Evolutionary conservation across 2,888 invertebrate genomes (phyloP).

Genomic region (Arge pagana): DNA sequence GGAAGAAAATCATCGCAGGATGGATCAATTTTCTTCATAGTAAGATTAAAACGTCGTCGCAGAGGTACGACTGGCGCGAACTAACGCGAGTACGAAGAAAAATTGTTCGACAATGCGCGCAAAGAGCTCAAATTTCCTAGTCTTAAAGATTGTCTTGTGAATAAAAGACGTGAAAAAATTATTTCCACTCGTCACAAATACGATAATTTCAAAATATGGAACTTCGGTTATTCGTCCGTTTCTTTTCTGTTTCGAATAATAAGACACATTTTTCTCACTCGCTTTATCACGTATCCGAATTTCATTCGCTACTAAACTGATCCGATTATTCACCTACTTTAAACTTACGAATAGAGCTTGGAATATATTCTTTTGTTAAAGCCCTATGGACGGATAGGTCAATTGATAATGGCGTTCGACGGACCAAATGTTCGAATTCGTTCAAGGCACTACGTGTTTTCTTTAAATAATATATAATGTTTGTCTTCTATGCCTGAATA

Average conservation of each 20-base stretch:
- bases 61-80: too few relatives aligned
- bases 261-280: neutral
- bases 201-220: too few relatives aligned
- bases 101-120: too few relatives aligned
- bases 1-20: too few relatives aligned
- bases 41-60: too few relatives aligned
- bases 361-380: conserved; percentile 52
- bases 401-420: conserved; percentile 50
- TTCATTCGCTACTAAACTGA: neutral
- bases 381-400: conserved; percentile 57
- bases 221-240: too few relatives aligned
- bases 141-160: neutral
- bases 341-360: conserved; percentile 51
- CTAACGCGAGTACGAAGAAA: too few relatives aligned
- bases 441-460: conserved; percentile 14
- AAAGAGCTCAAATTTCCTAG: too few relatives aligned
- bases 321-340: conserved; percentile 21
- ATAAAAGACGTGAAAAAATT: conserved; percentile 3
- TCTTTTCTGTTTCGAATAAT: neutral
- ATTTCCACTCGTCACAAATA: neutral
- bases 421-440: conserved; percentile 40
- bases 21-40: too few relatives aligned
- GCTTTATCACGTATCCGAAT: neutral
- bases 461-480: conserved; percentile 13
- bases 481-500: too few relatives aligned